Base-by-base conservation (phyloP, 2,888 invertebrate species). In the Orgyia antiqua region DNA sequence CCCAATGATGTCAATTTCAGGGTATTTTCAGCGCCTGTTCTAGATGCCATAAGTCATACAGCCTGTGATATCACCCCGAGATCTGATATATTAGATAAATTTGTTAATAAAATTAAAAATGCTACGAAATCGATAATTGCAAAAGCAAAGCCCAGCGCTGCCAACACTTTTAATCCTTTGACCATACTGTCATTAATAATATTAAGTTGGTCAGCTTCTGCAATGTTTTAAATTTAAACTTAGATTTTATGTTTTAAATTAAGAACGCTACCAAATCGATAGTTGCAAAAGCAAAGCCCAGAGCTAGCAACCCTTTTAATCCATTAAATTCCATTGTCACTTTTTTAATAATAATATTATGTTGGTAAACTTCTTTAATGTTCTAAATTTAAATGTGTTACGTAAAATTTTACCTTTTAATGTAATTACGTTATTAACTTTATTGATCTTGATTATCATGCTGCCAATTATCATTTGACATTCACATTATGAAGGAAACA, bases 11-110 rank as follows among this genome's bases (percentile, higher is more conserved):
- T 91, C 0, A 94, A 94, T 54, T 94, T 92, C 54, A 89, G 93
- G 27, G 88, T 94, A 36, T 83, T 93, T 35, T 91, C 89, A 0
- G 92, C 91, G 0, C 88, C 89, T 0, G 91, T 92, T 0, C 65
- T 88, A 3, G 91, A 93, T 27, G 92, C 92, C 1, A 92, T 93
- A 21, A 88, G 88, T 42, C 90, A 91, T 27, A 93, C 94, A 0
- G 89, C 91, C 0, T 94, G 94, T 57, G 91, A 91, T 56, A 82
- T 88, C 3, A 90, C 88, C 4, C 75, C 87, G 0, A 84, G 88
- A 35, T 80, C 88, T 0, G 89, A 89, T 41, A 76, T 89, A 13
- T 73, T 89, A 23, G 87, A 84, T 27, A 88, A 84, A 49, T 73
- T 89, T 27, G 83, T 77, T 5, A 76, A 83, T 37, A 87, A 88